These are phyloP conservation scores for Halocynthia roretzi DNA, from an alignment of 23 tunicate genomes.

Conservation along the genomic window DNA sequence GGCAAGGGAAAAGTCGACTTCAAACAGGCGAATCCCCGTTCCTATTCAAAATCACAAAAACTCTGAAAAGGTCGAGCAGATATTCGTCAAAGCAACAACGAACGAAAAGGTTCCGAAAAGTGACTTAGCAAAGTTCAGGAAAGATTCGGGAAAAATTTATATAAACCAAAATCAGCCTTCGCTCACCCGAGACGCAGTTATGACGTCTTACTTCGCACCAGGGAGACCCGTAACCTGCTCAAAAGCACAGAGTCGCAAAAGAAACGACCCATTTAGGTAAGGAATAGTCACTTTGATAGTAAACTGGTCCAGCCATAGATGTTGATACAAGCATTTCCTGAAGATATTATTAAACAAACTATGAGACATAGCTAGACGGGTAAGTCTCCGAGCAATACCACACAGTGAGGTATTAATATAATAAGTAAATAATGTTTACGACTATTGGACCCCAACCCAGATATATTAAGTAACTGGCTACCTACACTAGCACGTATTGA, in stretches of 20 bases:
- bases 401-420: no score
- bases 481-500: no score
- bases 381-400: no score
- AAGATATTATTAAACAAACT: no score
- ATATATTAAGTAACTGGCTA: no score
- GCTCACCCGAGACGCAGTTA: background rate
- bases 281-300: background rate
- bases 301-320: no score
- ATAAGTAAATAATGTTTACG: no score
- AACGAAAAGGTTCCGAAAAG: background rate
- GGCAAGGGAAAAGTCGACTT: background rate
- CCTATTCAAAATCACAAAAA: background rate
- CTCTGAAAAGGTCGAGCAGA: background rate
- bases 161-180: background rate
- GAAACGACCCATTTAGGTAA: constrained; percentile 6
- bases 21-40: background rate
- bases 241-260: background rate
- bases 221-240: constrained; percentile 5
- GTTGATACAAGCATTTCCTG: no score
- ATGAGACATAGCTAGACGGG: no score
- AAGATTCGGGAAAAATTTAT: background rate
- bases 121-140: no score
- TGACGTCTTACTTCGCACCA: constrained; percentile 8
- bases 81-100: background rate
- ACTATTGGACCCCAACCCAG: no score